Evolutionary conservation across 2,797 vertebrate species (phyloP), one percentile per base, ranked within the genome.

Genomic region (Schizopygopsis malacanthus): DNA sequence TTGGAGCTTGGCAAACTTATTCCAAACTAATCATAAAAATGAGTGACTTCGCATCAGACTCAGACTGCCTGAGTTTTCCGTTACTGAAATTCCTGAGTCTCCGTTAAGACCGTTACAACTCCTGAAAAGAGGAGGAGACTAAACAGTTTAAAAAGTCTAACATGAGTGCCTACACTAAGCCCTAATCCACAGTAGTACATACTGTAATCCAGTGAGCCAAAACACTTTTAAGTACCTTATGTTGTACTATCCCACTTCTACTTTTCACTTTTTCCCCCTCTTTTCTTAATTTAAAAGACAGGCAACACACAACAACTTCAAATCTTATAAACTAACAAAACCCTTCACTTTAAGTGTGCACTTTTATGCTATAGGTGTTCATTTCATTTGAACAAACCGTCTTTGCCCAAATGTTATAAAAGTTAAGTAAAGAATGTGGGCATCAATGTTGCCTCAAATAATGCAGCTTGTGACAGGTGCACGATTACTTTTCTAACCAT

Each of bases 31-130:
- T 37, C 70, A 71, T 43, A 50, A 78, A 85, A 86, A 11, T 72
- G 28, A 50, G 28, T 52, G 25, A 79, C 54, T 41, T 52, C 15
- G 69, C 25, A 43, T 75, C 77, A 78, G 79, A 63, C 72, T 63
- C 69, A 73, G 63, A 76, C 83, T 84, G 86, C 79, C 39, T 33
- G 61, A 80, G 75, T 87, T 86, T 87, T 85, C 71, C 76, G 39
- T 90, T 89, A 88, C 50, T 88, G 20, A 83, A 86, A 90, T 89
- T 90, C 88, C 82, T 54, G 79, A 86, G 87, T 43, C 73, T 71
- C 86, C 61, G 87, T 89, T 90, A 78, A 50, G 89, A 73, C 83
- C 16, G 87, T 90, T 90, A 85, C 37, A 41, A 70, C 79, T 83
- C 45, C 43, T 81, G 87, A 85, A 72, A 78, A 54, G 33, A 69